Evolutionary conservation across 2,797 vertebrate genomes (phyloP), one percentile per base, ranked within the genome.

Genomic region (Helicolenus hilgendorfi): DNA sequence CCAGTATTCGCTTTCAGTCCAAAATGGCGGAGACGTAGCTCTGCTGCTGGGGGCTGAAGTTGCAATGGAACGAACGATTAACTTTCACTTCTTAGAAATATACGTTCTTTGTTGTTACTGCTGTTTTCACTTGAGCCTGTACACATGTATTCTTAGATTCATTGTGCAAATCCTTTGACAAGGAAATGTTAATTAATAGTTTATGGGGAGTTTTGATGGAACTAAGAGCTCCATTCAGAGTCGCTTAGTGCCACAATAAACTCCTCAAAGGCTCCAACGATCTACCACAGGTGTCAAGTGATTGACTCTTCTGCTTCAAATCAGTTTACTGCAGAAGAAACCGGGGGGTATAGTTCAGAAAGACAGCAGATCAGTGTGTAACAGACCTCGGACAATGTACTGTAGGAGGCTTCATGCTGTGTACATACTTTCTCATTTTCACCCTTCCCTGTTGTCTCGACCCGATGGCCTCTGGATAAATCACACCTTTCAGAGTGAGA

Each of bases 401-500:
- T 70, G 55, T 24, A 29, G 3, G 7, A 45, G 33, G 7, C 56
- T 53, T 71, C 58, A 53, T 22, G 38, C 55, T 33, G n/a, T 29
- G 24, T 15, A 11, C n/a, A 26, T 27, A 10, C 69, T 79, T 67
- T 58, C 18, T 55, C 7, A 63, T 60, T 73, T 77, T 56, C 59
- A 49, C 20, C 29, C 41, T 79, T 41, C 55, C 24, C 55, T 69
- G 49, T 71, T 9, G 27, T 63, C 31, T 65, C 5, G 18, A 60
- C 76, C 58, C 11, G 14, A 1, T 72, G 64, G 72, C 79, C 77
- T 82, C 59, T 22, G 27, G 33, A 45, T 76, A 41, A 60, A 85
- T 74, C 38, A 13, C 63, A 65, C 53, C 31, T 67, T 70, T 85
- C 49, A 72, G 31, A 60, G 14, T 2, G 11, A 55, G 41, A 72